These are phyloP conservation scores for Trichomalopsis sarcophagae DNA, from an alignment of 1,140 invertebrate genomes.

Conservation along the genomic window DNA sequence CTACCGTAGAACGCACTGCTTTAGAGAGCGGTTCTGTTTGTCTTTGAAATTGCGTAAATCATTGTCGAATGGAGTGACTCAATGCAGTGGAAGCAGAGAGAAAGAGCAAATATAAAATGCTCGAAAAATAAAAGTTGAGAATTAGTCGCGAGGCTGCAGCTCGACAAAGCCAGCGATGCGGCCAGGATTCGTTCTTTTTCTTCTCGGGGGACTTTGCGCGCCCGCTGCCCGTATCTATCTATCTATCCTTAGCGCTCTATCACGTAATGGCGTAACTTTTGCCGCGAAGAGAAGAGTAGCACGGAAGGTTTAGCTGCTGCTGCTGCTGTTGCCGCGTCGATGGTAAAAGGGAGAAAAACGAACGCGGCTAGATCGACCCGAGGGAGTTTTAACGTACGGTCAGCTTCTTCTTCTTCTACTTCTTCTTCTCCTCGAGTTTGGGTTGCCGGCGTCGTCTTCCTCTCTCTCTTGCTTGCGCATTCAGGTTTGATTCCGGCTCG, in stretches of 20 bases:
- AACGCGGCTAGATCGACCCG: conserved; percentile 33
- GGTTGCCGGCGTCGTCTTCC: background rate
- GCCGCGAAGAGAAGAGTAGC: conserved; percentile 48
- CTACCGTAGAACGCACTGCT: background rate
- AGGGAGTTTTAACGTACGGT: conserved; percentile 55
- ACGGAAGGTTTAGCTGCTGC: conserved; percentile 42
- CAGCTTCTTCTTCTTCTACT: conserved; percentile 38
- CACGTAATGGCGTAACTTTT: conserved; percentile 70
- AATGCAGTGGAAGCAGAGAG: background rate
- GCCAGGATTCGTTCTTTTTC: conserved; percentile 32
- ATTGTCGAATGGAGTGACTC: background rate
- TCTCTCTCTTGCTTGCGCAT: conserved; percentile 14
- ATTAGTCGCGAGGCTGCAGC: conserved; percentile 33
- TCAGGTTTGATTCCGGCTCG: background rate
- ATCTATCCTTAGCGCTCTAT: conserved; percentile 62
- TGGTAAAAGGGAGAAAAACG: conserved; percentile 41
- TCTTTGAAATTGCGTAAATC: background rate
- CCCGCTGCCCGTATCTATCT: conserved; percentile 17
- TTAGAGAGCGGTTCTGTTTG: background rate
- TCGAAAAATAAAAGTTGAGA: conserved; percentile 35
- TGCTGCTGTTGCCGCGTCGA: conserved; percentile 1
- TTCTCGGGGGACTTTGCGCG: background rate
- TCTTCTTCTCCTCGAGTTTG: background rate
- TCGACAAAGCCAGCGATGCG: conserved; percentile 32
- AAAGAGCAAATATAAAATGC: no score